A percentile compares a stretch with the other conserved stretches of the same genome.
These are phyloP conservation scores for Echinarachnius parma DNA, from an alignment of 53 echinoderm and acorn worm species.

Conservation along the genomic window DNA sequence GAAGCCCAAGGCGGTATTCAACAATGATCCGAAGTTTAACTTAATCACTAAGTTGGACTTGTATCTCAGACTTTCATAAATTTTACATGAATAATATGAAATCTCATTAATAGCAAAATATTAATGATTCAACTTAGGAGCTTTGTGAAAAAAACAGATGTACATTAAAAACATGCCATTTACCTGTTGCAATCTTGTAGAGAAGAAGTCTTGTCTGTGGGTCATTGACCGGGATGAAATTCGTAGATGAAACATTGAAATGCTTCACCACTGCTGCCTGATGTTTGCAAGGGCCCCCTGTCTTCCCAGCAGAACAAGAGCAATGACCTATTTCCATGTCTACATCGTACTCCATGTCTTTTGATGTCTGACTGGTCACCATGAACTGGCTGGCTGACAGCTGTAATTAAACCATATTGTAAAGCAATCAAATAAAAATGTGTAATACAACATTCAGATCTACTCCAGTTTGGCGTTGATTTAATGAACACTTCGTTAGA, in stretches of 20 bases:
- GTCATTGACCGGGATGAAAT: slow-evolving; percentile 54
- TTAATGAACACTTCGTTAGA: not conserved
- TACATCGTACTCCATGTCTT: slow-evolving; percentile 40
- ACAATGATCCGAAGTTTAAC: too few species aligned
- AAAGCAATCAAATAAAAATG: slow-evolving; percentile 6
- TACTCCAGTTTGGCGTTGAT: not conserved
- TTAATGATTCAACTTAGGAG: too few species aligned
- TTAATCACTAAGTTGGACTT: too few species aligned
- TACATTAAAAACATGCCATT: slow-evolving; percentile 16
- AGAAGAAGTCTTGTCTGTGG: slow-evolving; percentile 43
- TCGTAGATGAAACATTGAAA: slow-evolving; percentile 44
- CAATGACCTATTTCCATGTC: slow-evolving; percentile 50
- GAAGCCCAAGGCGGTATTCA: too few species aligned
- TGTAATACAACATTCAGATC: slow-evolving; percentile 13
- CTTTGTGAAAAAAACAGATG: too few species aligned
- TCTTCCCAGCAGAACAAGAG: slow-evolving; percentile 53
- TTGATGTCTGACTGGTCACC: slow-evolving; percentile 34
- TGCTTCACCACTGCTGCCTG: slow-evolving; percentile 56
- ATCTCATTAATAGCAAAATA: too few species aligned
- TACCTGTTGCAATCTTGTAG: slow-evolving; percentile 48
- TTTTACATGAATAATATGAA: too few species aligned
- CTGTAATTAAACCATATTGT: slow-evolving; percentile 25
- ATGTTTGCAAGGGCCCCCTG: slow-evolving; percentile 67
- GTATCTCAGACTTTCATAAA: too few species aligned
- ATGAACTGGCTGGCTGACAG: slow-evolving; percentile 34